These are phyloP conservation scores for Lytechinus variegatus DNA, from an alignment of 35 echinoderm and acorn worm genomes.

Conservation along the genomic window DNA sequence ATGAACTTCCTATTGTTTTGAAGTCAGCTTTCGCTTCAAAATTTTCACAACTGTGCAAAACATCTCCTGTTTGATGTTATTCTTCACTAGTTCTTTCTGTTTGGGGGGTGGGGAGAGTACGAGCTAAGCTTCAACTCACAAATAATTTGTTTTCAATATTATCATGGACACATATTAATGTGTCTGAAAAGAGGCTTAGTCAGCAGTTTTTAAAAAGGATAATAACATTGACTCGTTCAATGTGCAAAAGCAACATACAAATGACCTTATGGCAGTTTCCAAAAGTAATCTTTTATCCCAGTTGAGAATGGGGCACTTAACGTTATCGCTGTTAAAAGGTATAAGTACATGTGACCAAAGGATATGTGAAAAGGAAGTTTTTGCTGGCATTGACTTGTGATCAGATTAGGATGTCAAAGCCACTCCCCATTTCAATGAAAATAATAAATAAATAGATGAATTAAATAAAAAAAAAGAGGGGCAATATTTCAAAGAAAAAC, in stretches of 20 bases:
- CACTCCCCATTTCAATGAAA: no score
- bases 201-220: not conserved
- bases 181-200: not conserved
- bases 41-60: not conserved
- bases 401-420: no score
- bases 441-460: no score
- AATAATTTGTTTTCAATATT: not conserved
- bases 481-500: not conserved
- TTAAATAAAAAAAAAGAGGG: no score
- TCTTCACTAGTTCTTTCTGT: not conserved
- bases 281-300: not conserved
- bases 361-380: no score
- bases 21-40: not conserved
- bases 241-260: not conserved
- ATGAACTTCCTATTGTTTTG: not conserved
- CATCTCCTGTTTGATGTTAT: not conserved
- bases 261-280: not conserved
- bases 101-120: not conserved
- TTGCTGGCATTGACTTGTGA: no score
- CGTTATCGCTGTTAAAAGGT: no score
- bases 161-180: not conserved
- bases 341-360: no score
- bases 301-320: no score
- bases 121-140: not conserved
- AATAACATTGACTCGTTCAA: not conserved